A percentile compares a stretch with the other conserved stretches of the same genome.
phyloP scores from a whole-genome alignment of 1,140 invertebrate species.

The Pogonognathellus flavescens region DNA sequence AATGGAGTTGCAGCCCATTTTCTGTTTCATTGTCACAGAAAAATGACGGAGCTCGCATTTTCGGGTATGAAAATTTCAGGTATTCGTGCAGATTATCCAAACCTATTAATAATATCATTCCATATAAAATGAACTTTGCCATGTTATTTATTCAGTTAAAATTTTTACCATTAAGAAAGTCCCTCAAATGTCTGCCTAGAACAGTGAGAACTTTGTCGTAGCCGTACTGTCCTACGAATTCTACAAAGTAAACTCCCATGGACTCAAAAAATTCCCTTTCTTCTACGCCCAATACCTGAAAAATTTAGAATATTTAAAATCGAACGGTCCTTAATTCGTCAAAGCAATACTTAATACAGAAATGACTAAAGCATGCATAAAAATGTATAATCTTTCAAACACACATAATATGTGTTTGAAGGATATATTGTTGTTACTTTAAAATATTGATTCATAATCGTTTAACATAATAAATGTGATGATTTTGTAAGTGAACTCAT shows the following conservation, averaged over 20 bases:
- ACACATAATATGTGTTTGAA: too few species aligned
- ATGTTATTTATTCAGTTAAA: too few species aligned
- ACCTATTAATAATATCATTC: constrained; percentile 67
- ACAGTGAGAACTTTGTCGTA: constrained; percentile 92
- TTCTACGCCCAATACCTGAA: constrained; percentile 74
- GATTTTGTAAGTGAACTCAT: too few species aligned
- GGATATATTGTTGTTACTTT: too few species aligned
- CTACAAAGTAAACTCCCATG: constrained; percentile 91
- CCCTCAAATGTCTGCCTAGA: constrained; percentile 90
- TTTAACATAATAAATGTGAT: too few species aligned
- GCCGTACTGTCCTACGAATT: constrained; percentile 91
- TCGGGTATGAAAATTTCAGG: constrained; percentile 94
- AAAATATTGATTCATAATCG: too few species aligned
- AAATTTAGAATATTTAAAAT: background rate
- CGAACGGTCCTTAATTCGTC: too few species aligned
- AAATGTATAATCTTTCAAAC: too few species aligned
- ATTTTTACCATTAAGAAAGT: constrained; percentile 88
- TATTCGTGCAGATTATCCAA: constrained; percentile 98
- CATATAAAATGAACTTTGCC: too few species aligned
- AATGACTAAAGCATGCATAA: too few species aligned
- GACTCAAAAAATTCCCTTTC: constrained; percentile 90
- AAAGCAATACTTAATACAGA: too few species aligned
- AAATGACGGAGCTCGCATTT: constrained; percentile 84
- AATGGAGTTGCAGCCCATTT: constrained; percentile 89
- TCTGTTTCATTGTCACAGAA: constrained; percentile 91